Evolutionary conservation across 2,888 invertebrate species (phyloP).

Genomic region (Hypena proboscidalis): DNA sequence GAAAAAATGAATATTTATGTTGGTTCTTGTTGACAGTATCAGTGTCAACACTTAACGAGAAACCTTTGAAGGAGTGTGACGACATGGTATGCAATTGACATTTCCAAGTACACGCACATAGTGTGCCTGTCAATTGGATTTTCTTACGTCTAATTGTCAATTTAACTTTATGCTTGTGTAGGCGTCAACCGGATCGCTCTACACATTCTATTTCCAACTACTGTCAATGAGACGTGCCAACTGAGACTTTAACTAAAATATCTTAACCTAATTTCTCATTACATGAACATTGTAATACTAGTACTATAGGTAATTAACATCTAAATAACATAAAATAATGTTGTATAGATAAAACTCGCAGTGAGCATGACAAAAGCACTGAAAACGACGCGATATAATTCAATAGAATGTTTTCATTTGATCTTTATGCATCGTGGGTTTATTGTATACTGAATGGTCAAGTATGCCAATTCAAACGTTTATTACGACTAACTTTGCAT

Average conservation of each 20-base stretch:
- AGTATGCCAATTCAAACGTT: no score
- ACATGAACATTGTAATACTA: constrained; percentile 11
- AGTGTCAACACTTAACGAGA: constrained; percentile 36
- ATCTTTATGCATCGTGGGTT: constrained; percentile 13
- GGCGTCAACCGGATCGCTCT: constrained; percentile 53
- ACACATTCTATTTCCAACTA: constrained; percentile 69
- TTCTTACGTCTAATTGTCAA: constrained; percentile 36
- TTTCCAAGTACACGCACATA: constrained; percentile 20
- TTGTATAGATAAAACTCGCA: constrained; percentile 10
- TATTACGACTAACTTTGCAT: not conserved
- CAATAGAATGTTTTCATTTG: constrained; percentile 12
- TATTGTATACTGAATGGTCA: not conserved
- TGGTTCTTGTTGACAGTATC: constrained; percentile 26
- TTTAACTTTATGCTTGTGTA: constrained; percentile 35
- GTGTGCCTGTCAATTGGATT: constrained; percentile 14
- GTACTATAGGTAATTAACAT: not conserved
- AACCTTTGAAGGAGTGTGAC: constrained; percentile 33
- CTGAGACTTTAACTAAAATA: constrained; percentile 63
- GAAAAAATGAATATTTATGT: constrained; percentile 19
- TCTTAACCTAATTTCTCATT: constrained; percentile 54
- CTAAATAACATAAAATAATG: constrained; percentile 13
- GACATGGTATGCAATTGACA: constrained; percentile 31
- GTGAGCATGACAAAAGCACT: constrained; percentile 30
- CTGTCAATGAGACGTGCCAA: constrained; percentile 75
- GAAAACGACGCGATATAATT: constrained; percentile 9